A percentile compares a stretch with the other conserved stretches of the same genome.
Conservation (phyloP, 1,140 invertebrate species). For the Zaprionus ornatus region DNA sequence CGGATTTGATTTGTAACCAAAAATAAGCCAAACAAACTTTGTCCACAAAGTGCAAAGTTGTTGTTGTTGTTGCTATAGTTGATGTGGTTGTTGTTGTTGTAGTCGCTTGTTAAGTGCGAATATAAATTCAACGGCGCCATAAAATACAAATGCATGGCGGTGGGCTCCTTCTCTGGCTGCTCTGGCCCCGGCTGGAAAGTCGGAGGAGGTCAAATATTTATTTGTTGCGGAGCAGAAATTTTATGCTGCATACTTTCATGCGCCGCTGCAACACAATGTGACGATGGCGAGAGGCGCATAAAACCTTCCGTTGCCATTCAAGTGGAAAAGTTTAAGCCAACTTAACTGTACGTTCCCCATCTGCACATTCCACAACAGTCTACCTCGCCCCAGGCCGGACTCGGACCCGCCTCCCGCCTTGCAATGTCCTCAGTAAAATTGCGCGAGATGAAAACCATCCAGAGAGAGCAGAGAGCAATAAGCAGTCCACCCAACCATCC, state of each 20-base stretch:
- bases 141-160: slow-evolving; percentile 48
- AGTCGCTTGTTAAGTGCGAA: slow-evolving; percentile 77
- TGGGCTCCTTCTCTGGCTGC: neutral
- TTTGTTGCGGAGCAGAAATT: slow-evolving; percentile 74
- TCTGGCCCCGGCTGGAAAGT: neutral
- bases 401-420: neutral
- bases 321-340: slow-evolving; percentile 81
- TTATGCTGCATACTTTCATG: slow-evolving; percentile 78
- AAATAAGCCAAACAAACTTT: slow-evolving; percentile 79
- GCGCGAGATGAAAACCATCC: slow-evolving; percentile 66
- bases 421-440: slow-evolving; percentile 46
- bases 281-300: slow-evolving; percentile 54
- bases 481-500: neutral
- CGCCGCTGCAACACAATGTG: slow-evolving; percentile 60
- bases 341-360: slow-evolving; percentile 54
- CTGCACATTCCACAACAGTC: slow-evolving; percentile 13
- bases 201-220: slow-evolving; percentile 67
- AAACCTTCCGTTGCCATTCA: slow-evolving; percentile 80
- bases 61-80: slow-evolving; percentile 38
- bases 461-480: slow-evolving; percentile 12
- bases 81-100: slow-evolving; percentile 50
- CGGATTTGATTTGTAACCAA: slow-evolving; percentile 80
- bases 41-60: slow-evolving; percentile 53
- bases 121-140: slow-evolving; percentile 73
- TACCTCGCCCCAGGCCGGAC: slow-evolving; percentile 20